Percentiles rank a stretch among this genome's conserved stretches.
Evolutionary conservation across 2,797 vertebrate species (phyloP).

Genomic region (Pseudotriccus pelzelni): DNA sequence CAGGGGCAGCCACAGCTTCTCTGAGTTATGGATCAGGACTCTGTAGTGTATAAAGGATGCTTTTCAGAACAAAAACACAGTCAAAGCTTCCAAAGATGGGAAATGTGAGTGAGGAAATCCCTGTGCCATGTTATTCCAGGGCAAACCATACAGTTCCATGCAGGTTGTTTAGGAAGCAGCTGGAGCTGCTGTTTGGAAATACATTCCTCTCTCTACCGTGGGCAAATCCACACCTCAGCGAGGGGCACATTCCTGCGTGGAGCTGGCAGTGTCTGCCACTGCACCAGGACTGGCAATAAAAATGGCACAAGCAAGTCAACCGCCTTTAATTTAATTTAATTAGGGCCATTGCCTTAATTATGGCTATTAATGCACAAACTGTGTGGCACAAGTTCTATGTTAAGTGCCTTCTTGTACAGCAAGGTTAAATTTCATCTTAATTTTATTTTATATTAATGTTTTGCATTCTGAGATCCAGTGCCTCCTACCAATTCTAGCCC

Average conservation of each 20-base stretch:
- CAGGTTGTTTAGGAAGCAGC: neutral
- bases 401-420: rapidly evolving
- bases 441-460: neutral
- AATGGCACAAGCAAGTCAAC: neutral
- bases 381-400: rapidly evolving
- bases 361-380: rapidly evolving
- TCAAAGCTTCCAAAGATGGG: neutral
- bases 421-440: neutral
- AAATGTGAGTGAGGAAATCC: neutral
- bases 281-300: rapidly evolving
- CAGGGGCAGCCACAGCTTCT: neutral
- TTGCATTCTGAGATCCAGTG: neutral
- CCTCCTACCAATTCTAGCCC: neutral
- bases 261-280: neutral
- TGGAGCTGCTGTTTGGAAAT: neutral
- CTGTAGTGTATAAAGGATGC: neutral
- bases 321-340: neutral
- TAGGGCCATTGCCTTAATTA: neutral
- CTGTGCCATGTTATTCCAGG: neutral
- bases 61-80: neutral
- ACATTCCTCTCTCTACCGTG: neutral
- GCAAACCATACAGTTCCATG: neutral
- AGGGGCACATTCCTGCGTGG: neutral
- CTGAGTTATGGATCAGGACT: neutral
- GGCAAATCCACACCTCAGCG: rapidly evolving